These are phyloP conservation scores for Vespertilio murinus DNA, from an alignment of 2,797 vertebrate species.

Conservation along the genomic window DNA sequence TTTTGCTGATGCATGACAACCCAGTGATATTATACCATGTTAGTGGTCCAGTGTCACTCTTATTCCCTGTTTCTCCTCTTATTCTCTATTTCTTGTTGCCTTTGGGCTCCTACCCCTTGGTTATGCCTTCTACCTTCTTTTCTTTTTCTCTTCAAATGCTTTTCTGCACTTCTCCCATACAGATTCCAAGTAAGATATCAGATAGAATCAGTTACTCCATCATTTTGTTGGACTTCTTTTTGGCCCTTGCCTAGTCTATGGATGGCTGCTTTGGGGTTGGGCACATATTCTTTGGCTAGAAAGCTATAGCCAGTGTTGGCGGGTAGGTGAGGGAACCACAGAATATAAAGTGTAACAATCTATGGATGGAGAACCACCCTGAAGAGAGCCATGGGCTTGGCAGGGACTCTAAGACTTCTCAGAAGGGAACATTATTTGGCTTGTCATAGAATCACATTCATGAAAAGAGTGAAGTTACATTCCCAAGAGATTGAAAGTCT, in stretches of 20 bases:
- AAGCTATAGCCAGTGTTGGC: background rate
- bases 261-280: background rate
- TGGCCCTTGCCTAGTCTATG: background rate
- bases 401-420: background rate
- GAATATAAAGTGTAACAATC: background rate
- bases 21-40: background rate
- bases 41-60: background rate
- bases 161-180: background rate
- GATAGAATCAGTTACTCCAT: background rate
- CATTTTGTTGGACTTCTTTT: slow-evolving; percentile 3
- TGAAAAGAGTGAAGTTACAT: background rate
- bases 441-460: background rate
- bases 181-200: background rate
- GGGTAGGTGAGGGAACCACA: background rate
- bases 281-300: slow-evolving; percentile 4
- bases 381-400: background rate
- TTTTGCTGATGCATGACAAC: background rate
- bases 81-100: background rate
- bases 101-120: background rate
- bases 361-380: background rate
- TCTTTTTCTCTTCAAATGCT: background rate
- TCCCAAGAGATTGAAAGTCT: background rate
- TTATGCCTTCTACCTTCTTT: background rate
- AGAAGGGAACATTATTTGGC: background rate
- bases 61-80: background rate